Evolutionary conservation across 2,113 vertebrate genomes (phyloP).

Genomic region (Thinocorus orbignyianus): DNA sequence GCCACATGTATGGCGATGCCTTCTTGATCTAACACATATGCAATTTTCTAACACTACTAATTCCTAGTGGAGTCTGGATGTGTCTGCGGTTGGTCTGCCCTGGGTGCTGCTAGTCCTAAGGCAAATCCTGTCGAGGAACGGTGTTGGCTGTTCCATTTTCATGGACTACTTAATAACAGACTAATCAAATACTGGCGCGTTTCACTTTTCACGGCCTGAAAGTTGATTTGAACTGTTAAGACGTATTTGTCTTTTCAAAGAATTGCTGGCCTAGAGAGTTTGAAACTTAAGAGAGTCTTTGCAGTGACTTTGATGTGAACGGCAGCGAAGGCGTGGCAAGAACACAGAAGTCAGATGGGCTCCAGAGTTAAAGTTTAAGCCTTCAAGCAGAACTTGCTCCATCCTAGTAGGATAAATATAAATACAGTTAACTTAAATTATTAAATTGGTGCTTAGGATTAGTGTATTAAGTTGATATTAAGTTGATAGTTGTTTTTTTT

Average conservation of each 20-base stretch:
- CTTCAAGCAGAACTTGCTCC: constrained; percentile 56
- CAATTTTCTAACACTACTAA: constrained; percentile 67
- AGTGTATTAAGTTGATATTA: constrained; percentile 53
- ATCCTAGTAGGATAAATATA: constrained; percentile 57
- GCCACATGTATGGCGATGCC: constrained; percentile 58
- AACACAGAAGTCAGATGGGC: constrained; percentile 54
- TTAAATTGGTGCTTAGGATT: constrained; percentile 81
- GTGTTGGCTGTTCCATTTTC: constrained; percentile 13
- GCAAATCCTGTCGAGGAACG: not conserved
- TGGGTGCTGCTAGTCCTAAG: constrained; percentile 66
- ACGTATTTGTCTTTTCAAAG: constrained; percentile 24
- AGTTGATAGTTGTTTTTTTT: constrained; percentile 54
- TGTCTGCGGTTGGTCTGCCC: constrained; percentile 66
- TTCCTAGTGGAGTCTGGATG: constrained; percentile 42
- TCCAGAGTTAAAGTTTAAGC: constrained; percentile 60
- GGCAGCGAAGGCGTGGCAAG: constrained; percentile 37
- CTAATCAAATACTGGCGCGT: constrained; percentile 46
- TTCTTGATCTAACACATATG: constrained; percentile 66
- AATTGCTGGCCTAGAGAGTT: constrained; percentile 33
- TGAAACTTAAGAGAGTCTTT: constrained; percentile 17
- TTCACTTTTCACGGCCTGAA: constrained; percentile 64
- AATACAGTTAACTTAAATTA: constrained; percentile 68
- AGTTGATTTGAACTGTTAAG: constrained; percentile 53
- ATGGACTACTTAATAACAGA: constrained; percentile 34
- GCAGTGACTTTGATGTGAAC: constrained; percentile 43